These are phyloP conservation scores for Poecile atricapillus DNA, from an alignment of 2,113 vertebrate genomes.

Conservation along the genomic window DNA sequence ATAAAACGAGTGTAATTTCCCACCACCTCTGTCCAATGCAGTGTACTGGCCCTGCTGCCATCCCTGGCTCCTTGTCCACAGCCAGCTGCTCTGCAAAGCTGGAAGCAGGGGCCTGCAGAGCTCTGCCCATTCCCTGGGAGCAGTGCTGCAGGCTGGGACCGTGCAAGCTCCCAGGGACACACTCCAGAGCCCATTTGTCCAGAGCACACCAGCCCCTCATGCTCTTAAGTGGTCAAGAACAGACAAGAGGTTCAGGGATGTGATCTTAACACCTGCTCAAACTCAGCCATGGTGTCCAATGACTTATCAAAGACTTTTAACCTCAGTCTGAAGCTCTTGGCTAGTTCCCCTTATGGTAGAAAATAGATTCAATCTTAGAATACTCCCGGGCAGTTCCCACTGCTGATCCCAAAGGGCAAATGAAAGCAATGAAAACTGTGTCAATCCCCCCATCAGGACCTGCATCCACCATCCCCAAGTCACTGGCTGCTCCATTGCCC, in stretches of 20 bases:
- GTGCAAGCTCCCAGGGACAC: neutral
- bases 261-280: neutral
- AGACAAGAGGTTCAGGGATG: neutral
- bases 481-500: neutral
- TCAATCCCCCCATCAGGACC: neutral
- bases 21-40: neutral
- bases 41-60: neutral
- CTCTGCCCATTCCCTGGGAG: neutral
- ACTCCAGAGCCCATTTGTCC: neutral
- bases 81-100: neutral
- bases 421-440: neutral
- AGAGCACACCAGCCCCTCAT: neutral
- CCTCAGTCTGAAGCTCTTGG: neutral
- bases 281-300: neutral
- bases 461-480: neutral
- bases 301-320: neutral
- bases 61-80: neutral
- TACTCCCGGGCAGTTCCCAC: neutral
- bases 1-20: neutral
- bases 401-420: neutral
- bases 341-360: neutral
- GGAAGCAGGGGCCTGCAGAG: neutral
- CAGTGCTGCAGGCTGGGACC: neutral
- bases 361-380: neutral
- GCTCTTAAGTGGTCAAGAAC: neutral